Base-by-base conservation (phyloP, 2,888 invertebrate genomes). In the Apoderus coryli region DNA sequence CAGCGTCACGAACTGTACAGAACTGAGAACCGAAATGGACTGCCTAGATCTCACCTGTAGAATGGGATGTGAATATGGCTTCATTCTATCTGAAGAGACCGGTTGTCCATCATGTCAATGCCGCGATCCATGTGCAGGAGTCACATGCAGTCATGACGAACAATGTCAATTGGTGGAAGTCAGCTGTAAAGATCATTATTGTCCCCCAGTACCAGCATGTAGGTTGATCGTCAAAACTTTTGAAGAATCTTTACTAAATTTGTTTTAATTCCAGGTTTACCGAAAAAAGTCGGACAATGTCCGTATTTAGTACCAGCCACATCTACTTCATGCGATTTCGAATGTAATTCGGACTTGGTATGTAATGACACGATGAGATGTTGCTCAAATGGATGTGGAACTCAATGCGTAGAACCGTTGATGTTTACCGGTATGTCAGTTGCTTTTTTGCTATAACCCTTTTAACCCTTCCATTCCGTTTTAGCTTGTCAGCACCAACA, bases 381-480 rank as follows among this genome's bases (percentile, higher is more conserved):
- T 56, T 86, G 86, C 49, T 80, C 82, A 1, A 86, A 84, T 24
- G 86, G 86, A 13, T 86, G 86, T 48, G 85, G 85, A 1, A 84
- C 85, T 0, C 76, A 78, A 43, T 85, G 86, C 51, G 70, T 77
- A 1, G 63, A 69, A 25, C 76, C 82, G 0, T 65, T 79, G 19
- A 64, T 80, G 41, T 72, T 76, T 42, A 77, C 82, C 32, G 54
- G 54, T 54, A 45, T 34, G 10, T 7, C 3, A 25, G 3, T n/a
- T 26, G 25, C 12, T 6, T 28, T 25, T 13, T 23, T 4, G 15
- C 14, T 31, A 15, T 27, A 10, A 25, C 11, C 10, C 29, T 22
- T 10, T 11, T 12, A 10, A 32, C 22, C 10, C 10, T 29, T 29
- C 19, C 6, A 19, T 19, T 7, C 6, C n/a, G n/a, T 19, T 43